Conservation (phyloP, 2,888 invertebrate species). For the Cephus runcator region DNA sequence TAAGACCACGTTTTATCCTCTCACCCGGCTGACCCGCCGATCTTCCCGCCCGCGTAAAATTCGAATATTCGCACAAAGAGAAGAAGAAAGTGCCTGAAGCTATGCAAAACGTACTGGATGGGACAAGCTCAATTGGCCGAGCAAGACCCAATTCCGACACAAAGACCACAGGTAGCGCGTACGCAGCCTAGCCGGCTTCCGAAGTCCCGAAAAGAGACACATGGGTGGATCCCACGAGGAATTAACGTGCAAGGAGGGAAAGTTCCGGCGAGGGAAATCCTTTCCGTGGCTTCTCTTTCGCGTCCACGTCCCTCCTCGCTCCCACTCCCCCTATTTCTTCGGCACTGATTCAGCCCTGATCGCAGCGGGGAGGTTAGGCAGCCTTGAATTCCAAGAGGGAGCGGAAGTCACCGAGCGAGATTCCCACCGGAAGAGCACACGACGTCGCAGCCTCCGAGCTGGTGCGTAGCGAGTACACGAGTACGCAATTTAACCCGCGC, state of each 20-base stretch:
- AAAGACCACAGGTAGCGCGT: neutral
- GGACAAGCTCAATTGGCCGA: neutral
- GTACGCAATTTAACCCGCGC: neutral
- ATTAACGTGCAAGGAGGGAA: neutral
- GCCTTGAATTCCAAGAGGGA: neutral
- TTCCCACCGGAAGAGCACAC: neutral
- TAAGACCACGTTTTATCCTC: conserved; percentile 45
- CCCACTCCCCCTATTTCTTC: neutral
- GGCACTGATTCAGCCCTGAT: neutral
- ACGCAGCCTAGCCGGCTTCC: neutral
- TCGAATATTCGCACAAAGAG: neutral
- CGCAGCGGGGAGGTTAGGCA: neutral
- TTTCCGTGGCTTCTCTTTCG: neutral
- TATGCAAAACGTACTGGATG: neutral
- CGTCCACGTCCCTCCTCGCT: neutral
- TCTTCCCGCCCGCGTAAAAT: neutral
- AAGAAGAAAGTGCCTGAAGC: neutral
- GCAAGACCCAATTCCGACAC: neutral
- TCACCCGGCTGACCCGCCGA: neutral
- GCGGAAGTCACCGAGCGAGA: neutral
- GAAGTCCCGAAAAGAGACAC: neutral
- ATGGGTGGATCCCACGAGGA: neutral
- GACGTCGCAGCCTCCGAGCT: neutral
- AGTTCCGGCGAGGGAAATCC: neutral
- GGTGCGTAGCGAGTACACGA: neutral